phyloP scores from a whole-genome alignment of 2,113 vertebrate species.

The Picathartes gymnocephalus region DNA sequence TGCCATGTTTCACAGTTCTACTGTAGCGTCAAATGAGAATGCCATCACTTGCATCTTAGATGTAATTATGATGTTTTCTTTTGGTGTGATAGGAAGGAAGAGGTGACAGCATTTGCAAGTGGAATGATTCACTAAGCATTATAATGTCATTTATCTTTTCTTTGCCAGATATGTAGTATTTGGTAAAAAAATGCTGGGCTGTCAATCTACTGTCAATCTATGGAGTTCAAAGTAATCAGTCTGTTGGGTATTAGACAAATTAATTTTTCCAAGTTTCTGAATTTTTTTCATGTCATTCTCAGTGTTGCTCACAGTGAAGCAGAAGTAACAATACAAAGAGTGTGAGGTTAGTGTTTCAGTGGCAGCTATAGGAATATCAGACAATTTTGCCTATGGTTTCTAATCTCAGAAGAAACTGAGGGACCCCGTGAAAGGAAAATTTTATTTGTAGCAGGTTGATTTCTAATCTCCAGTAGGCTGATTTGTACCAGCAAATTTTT shows the following conservation, averaged over 20 bases:
- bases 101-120: not conserved
- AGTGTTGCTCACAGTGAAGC: not conserved
- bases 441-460: not conserved
- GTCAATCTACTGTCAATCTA: not conserved
- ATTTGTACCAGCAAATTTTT: not conserved
- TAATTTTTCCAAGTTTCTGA: not conserved
- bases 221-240: not conserved
- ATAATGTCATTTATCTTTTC: not conserved
- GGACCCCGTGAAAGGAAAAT: not conserved
- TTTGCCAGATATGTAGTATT: not conserved
- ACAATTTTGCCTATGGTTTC: not conserved
- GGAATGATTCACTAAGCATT: slow-evolving; percentile 1
- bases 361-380: not conserved
- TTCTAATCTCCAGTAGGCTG: not conserved
- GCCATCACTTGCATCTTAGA: not conserved
- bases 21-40: not conserved
- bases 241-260: not conserved
- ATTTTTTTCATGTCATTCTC: not conserved
- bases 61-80: slow-evolving; percentile 6
- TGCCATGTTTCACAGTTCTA: not conserved
- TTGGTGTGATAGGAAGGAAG: not conserved
- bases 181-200: not conserved
- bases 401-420: not conserved
- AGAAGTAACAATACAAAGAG: rapidly evolving
- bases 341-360: not conserved